phyloP scores from a whole-genome alignment of 1,140 invertebrate species.

The Cyclina sinensis region DNA sequence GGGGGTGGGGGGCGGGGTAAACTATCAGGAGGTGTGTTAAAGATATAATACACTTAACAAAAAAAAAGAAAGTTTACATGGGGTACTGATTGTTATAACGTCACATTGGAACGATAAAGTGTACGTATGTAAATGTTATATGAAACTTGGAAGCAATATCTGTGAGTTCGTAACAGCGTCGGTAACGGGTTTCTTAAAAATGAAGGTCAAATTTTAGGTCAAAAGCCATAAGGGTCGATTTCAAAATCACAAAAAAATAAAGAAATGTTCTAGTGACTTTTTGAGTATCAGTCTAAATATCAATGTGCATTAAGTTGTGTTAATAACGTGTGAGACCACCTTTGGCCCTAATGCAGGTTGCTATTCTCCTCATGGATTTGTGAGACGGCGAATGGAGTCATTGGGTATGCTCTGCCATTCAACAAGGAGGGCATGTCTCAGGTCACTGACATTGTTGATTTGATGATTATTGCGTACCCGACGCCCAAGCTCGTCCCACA shows the following conservation, averaged over 20 bases:
- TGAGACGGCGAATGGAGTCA: no score
- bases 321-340: not conserved
- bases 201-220: slow-evolving; percentile 41
- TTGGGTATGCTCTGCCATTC: no score
- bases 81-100: slow-evolving; percentile 50
- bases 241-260: slow-evolving; percentile 17
- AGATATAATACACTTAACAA: slow-evolving; percentile 34
- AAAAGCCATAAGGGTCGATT: slow-evolving; percentile 31
- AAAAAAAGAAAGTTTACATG: slow-evolving; percentile 51
- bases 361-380: slow-evolving; percentile 26
- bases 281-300: slow-evolving; percentile 34
- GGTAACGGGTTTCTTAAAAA: slow-evolving; percentile 29
- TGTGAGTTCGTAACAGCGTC: slow-evolving; percentile 43
- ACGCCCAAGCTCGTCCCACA: no score
- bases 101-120: slow-evolving; percentile 50
- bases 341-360: slow-evolving; percentile 20
- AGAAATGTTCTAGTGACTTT: slow-evolving; percentile 32
- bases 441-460: no score
- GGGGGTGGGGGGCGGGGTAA: no score
- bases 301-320: not conserved
- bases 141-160: slow-evolving; percentile 39
- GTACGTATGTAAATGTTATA: slow-evolving; percentile 34
- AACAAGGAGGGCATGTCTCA: no score
- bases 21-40: no score
- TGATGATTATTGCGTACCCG: no score